Conservation (phyloP, 1,140 invertebrate genomes). For the Hetaerina americana region DNA sequence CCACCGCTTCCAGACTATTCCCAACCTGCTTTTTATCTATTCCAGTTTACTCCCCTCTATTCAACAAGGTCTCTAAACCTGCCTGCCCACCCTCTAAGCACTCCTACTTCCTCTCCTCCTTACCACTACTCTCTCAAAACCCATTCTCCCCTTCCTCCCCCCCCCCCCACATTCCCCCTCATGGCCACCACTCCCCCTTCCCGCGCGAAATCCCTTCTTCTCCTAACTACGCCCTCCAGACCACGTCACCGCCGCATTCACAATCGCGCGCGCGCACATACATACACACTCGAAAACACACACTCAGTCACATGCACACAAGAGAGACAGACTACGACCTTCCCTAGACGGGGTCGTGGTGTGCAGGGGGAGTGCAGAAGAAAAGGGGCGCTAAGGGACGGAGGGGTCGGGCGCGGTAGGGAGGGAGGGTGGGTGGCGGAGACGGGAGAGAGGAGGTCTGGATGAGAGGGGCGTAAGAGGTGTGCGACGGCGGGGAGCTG, state of each 20-base stretch:
- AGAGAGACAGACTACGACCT: no score
- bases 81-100: no score
- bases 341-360: neutral
- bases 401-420: neutral
- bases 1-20: no score
- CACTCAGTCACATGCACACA: no score
- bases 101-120: no score
- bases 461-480: neutral
- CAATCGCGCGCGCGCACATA: neutral
- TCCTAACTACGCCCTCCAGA: neutral
- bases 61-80: no score
- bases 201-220: neutral
- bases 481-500: no score
- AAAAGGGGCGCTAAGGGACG: neutral
- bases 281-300: neutral
- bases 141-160: neutral
- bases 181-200: neutral
- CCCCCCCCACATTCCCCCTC: neutral
- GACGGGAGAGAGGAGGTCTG: no score
- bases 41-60: no score
- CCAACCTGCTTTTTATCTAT: no score
- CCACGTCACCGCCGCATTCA: neutral
- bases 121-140: neutral
- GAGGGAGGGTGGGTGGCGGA: neutral
- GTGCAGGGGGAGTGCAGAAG: no score